A percentile compares a stretch with the other conserved stretches of the same genome.
Conservation (phyloP, 2,888 invertebrate species). For the Blastobasis lacticolella region DNA sequence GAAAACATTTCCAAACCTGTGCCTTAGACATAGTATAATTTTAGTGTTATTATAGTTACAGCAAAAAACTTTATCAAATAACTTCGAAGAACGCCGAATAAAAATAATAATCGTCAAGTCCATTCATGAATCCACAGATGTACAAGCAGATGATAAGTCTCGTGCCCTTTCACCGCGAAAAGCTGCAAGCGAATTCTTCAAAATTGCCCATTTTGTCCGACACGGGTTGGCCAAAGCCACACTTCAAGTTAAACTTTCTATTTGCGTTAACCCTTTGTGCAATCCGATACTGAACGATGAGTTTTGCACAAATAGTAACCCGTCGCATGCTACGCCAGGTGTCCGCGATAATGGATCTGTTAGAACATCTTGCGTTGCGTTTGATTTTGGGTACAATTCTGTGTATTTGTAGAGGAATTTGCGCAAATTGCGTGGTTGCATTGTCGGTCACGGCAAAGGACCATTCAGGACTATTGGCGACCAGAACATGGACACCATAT, state of each 20-base stretch:
- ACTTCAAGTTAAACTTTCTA: slow-evolving; percentile 33
- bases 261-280: slow-evolving; percentile 39
- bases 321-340: slow-evolving; percentile 42
- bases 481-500: too few relatives aligned
- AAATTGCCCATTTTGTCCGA: not conserved
- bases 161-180: not conserved
- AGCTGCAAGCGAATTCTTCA: slow-evolving; percentile 25
- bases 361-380: too few relatives aligned
- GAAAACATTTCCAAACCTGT: too few relatives aligned
- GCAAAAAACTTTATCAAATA: too few relatives aligned
- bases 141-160: not conserved
- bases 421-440: too few relatives aligned
- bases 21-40: too few relatives aligned
- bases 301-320: slow-evolving; percentile 27
- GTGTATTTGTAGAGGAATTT: too few relatives aligned
- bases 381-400: too few relatives aligned
- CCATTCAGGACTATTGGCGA: too few relatives aligned
- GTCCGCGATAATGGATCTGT: slow-evolving; percentile 8
- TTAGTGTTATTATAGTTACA: too few relatives aligned
- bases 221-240: slow-evolving; percentile 8
- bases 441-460: too few relatives aligned
- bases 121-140: not conserved
- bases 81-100: too few relatives aligned
- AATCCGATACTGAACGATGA: slow-evolving; percentile 27
- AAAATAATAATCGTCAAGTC: not conserved